Evolutionary conservation across 2,113 vertebrate species (phyloP), one percentile per base, ranked within the genome.

Genomic region (sheep (Ovis aries)): DNA sequence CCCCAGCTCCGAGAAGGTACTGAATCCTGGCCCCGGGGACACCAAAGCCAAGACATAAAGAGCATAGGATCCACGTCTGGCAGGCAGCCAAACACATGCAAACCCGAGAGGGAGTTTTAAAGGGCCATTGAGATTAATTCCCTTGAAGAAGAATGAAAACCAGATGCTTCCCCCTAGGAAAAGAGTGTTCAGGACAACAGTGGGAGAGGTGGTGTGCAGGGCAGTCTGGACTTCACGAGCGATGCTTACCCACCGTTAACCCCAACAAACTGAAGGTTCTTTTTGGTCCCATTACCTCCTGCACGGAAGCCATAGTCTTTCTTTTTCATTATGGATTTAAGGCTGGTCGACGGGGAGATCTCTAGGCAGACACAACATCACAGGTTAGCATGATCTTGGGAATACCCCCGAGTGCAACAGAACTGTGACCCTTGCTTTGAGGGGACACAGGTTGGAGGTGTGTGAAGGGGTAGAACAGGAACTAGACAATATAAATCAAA

Each of bases 291-390:
- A 98, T 99, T 99, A 97, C 98, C 99, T 98, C 99, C 99, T 95
- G 99, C 99, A 98, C 99, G 99, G 99, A 99, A 99, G 98, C 99
- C 99, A 98, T 97, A 99, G 96, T 99, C 99, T 97, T 99, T 99
- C 99, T 99, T 99, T 99, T 99, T 99, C 99, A 99, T 99, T 98
- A 99, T 99, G 97, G 99, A 99, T 99, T 99, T 99, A 98, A 99
- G 99, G 98, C 99, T 99, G 99, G 99, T 98, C 95, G 98, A 98
- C 96, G 98, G 99, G 95, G 98, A 99, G 93, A 85, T 97, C 97
- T 99, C 99, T 99, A 99, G 97, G 98, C 95, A 98, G 98, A 99
- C 96, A 99, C 96, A 98, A 98, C 98, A 98, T 85, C 93, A 98
- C 19, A 98, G 95, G 97, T 99, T 98, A 99, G 98, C 97, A 97